These are phyloP conservation scores for Erynnis tages DNA, from an alignment of 2,888 invertebrate species.

Conservation along the genomic window DNA sequence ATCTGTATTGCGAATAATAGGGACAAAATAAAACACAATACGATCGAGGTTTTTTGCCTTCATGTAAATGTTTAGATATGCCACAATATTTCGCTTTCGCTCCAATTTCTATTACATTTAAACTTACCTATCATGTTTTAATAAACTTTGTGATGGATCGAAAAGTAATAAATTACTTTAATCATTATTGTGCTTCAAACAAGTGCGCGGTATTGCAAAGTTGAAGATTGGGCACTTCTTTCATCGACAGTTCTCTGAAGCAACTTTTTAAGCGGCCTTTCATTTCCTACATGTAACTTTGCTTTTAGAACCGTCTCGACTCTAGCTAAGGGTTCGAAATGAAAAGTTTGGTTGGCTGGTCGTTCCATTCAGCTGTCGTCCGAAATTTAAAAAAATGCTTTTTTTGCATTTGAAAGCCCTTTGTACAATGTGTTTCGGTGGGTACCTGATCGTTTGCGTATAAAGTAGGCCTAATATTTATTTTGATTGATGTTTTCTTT, in stretches of 20 bases:
- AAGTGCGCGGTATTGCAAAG: conserved; percentile 62
- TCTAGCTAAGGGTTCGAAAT: conserved; percentile 33
- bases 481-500: too few species aligned
- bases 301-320: conserved; percentile 23
- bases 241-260: conserved; percentile 48
- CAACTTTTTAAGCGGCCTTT: conserved; percentile 56
- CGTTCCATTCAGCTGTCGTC: conserved; percentile 38
- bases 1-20: conserved; percentile 19
- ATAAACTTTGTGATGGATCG: too few species aligned
- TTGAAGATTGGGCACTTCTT: conserved; percentile 46
- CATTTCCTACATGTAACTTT: conserved; percentile 66
- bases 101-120: too few species aligned
- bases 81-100: too few species aligned
- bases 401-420: background rate
- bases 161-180: conserved; percentile 6
- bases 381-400: conserved; percentile 12
- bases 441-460: too few species aligned
- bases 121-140: too few species aligned
- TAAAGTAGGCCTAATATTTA: too few species aligned
- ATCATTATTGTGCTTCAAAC: conserved; percentile 35
- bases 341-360: conserved; percentile 53
- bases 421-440: too few species aligned
- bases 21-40: conserved; percentile 20
- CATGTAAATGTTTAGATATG: conserved; percentile 4
- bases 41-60: conserved; percentile 5